phyloP scores from a whole-genome alignment of 2,888 invertebrate genomes.

The Rhorus exstirpatorius region DNA sequence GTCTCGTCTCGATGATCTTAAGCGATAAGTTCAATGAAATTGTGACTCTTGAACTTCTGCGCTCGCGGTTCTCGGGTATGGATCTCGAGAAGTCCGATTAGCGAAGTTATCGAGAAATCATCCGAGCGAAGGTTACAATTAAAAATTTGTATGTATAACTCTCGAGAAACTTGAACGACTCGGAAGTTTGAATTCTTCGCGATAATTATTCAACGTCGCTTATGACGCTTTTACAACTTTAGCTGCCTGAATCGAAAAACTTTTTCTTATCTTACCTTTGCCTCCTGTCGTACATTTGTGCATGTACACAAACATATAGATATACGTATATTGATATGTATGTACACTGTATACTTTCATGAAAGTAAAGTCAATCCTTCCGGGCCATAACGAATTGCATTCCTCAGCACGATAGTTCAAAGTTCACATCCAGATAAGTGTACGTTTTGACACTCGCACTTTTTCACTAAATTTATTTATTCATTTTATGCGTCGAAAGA shows the following conservation, averaged over 20 bases:
- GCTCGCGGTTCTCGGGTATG: neutral
- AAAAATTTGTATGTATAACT: slow-evolving; percentile 34
- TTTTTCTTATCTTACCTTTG: slow-evolving; percentile 45
- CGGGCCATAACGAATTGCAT: slow-evolving; percentile 17
- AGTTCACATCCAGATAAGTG: neutral
- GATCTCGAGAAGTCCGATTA: slow-evolving; percentile 4
- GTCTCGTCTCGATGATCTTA: neutral
- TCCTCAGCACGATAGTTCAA: slow-evolving; percentile 20
- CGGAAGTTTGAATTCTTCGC: slow-evolving; percentile 9
- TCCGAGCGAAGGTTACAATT: slow-evolving; percentile 38
- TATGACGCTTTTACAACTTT: slow-evolving; percentile 34
- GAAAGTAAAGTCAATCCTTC: slow-evolving; percentile 1
- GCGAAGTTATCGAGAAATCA: slow-evolving; percentile 17
- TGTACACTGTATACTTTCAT: slow-evolving; percentile 4
- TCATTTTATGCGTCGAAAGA: neutral
- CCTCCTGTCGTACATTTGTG: neutral
- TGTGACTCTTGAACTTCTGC: slow-evolving; percentile 11
- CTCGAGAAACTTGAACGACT: slow-evolving; percentile 24
- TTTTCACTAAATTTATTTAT: slow-evolving; percentile 47
- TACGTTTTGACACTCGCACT: slow-evolving; percentile 35
- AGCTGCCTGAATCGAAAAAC: slow-evolving; percentile 16
- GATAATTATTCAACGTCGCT: slow-evolving; percentile 58
- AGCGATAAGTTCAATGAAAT: slow-evolving; percentile 17
- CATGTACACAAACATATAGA: neutral
- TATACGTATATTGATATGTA: slow-evolving; percentile 4